These are phyloP conservation scores for Oxycera nigricornis DNA, from an alignment of 2,888 invertebrate genomes.

Conservation along the genomic window DNA sequence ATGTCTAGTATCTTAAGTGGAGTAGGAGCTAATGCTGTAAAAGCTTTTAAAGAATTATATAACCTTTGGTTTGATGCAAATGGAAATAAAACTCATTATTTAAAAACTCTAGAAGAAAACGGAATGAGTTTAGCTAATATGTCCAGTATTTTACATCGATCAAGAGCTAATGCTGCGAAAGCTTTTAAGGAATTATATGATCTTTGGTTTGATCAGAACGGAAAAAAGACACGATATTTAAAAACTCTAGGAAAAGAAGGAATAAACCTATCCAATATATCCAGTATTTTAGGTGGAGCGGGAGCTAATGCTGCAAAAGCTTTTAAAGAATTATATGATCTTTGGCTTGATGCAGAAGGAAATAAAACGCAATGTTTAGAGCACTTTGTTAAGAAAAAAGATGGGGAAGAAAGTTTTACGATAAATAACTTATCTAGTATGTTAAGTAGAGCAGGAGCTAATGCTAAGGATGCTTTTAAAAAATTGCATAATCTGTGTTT, in stretches of 20 bases:
- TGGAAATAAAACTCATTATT: slow-evolving; percentile 41
- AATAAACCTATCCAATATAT: slow-evolving; percentile 3
- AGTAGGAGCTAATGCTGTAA: slow-evolving; percentile 22
- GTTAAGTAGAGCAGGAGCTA: too few relatives aligned
- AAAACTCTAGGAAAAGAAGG: slow-evolving; percentile 11
- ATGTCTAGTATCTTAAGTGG: slow-evolving; percentile 27
- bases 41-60: slow-evolving; percentile 49
- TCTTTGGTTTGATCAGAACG: neutral
- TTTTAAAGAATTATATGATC: too few relatives aligned
- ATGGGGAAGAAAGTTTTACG: too few relatives aligned
- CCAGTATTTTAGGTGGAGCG: slow-evolving; percentile 26
- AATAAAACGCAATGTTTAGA: too few relatives aligned
- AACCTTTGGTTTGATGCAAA: slow-evolving; percentile 49
- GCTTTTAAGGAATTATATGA: slow-evolving; percentile 30
- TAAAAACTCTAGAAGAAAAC: slow-evolving; percentile 48
- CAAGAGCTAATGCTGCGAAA: slow-evolving; percentile 40
- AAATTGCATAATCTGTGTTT: too few relatives aligned
- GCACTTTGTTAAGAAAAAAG: too few relatives aligned
- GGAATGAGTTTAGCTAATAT: slow-evolving; percentile 48
- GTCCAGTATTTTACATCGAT: slow-evolving; percentile 49
- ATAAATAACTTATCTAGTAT: too few relatives aligned
- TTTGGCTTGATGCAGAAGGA: too few relatives aligned
- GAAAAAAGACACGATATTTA: slow-evolving; percentile 26
- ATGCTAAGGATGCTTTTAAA: too few relatives aligned
- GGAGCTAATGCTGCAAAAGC: too few relatives aligned